Conservation (phyloP, 1,140 invertebrate genomes). For the Nephotettix cincticeps region DNA sequence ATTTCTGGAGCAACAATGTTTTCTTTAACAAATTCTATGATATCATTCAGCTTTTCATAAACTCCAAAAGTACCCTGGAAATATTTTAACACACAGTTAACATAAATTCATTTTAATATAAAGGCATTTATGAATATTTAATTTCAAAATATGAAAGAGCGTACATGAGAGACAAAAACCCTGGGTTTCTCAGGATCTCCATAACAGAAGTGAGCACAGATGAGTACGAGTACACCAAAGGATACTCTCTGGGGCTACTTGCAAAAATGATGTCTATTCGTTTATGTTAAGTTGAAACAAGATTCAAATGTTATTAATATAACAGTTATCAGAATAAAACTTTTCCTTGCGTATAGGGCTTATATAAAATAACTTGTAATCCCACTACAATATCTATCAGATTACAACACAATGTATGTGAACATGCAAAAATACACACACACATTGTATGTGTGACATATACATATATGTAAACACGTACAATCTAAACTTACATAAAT, state of each 20-base stretch:
- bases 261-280: too few species aligned
- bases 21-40: constrained; percentile 72
- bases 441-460: too few species aligned
- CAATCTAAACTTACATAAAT: too few species aligned
- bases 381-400: too few species aligned
- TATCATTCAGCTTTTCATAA: constrained; percentile 67
- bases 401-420: too few species aligned
- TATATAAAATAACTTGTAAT: too few species aligned
- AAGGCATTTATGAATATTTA: not conserved
- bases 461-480: too few species aligned
- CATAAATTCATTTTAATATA: not conserved
- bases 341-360: too few species aligned
- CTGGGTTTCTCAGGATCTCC: not conserved
- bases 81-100: not conserved
- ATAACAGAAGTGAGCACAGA: not conserved
- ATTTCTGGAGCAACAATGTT: constrained; percentile 59
- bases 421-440: too few species aligned
- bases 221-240: not conserved
- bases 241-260: not conserved
- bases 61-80: constrained; percentile 78
- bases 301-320: too few species aligned
- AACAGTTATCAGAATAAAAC: too few species aligned
- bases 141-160: not conserved
- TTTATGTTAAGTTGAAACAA: too few species aligned
- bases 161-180: not conserved